phyloP scores from a whole-genome alignment of 1,140 invertebrate genomes.

The Ceratosolen solmsi region DNA sequence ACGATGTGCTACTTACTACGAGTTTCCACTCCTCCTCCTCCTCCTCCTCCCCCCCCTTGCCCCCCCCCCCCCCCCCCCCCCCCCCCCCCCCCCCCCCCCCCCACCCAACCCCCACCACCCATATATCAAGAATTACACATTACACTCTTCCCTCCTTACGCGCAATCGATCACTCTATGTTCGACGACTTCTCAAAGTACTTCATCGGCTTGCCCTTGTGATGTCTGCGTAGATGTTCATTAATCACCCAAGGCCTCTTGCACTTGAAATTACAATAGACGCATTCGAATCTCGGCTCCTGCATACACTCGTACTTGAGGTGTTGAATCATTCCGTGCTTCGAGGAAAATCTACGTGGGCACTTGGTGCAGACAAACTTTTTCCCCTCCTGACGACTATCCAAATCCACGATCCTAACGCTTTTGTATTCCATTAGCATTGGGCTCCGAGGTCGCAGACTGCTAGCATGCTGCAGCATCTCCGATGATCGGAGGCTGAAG shows the following conservation, averaged over 20 bases:
- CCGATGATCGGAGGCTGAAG: neutral
- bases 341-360: neutral
- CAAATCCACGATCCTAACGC: neutral
- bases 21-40: too few species aligned
- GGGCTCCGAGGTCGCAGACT: neutral
- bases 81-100: too few species aligned
- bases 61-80: too few species aligned
- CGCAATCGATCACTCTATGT: too few species aligned
- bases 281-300: conserved; percentile 78
- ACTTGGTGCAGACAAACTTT: conserved; percentile 7
- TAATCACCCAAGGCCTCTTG: neutral
- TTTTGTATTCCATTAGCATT: neutral
- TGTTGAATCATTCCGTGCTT: neutral
- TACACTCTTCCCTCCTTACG: too few species aligned
- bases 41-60: too few species aligned
- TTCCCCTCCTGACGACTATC: neutral
- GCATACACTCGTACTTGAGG: conserved; percentile 73
- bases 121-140: too few species aligned
- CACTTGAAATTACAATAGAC: conserved; percentile 65
- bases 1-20: too few species aligned
- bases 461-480: neutral
- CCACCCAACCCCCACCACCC: too few species aligned
- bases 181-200: neutral
- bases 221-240: conserved; percentile 25
- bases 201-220: neutral